Evolutionary conservation across 2,797 vertebrate genomes (phyloP).

Genomic region (Acanthurus lineatus): DNA sequence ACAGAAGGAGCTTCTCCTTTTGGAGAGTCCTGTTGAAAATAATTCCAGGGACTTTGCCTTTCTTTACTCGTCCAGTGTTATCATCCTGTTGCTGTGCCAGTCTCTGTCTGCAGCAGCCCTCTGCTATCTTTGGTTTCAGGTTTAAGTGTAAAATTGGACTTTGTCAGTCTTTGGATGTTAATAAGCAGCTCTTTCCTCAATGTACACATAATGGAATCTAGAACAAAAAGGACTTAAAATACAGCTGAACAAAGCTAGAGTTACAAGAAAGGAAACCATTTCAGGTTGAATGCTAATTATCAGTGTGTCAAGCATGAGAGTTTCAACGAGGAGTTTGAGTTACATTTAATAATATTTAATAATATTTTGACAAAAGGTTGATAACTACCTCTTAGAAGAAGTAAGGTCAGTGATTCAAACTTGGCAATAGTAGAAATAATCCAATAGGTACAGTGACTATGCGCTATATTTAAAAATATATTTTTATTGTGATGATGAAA

Average conservation of each 20-base stretch:
- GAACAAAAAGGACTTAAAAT: neutral
- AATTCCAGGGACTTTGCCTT: conserved; percentile 1
- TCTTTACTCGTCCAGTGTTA: neutral
- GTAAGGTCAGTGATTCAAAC: neutral
- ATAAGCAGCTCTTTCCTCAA: neutral
- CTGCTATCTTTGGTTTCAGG: neutral
- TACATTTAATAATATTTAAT: neutral
- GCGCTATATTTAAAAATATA: too few species aligned
- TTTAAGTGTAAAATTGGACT: conserved; percentile 1
- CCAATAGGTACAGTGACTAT: too few species aligned
- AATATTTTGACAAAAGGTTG: neutral
- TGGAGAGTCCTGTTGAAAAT: neutral
- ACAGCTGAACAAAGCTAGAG: neutral
- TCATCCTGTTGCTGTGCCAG: neutral
- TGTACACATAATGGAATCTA: neutral
- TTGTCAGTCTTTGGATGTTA: neutral
- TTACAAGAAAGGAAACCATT: neutral
- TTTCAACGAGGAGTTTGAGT: too few species aligned
- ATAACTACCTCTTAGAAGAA: neutral
- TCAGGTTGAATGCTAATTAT: too few species aligned
- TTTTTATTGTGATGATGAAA: too few species aligned
- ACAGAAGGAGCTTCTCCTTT: neutral
- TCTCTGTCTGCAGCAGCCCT: neutral
- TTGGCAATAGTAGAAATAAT: too few species aligned
- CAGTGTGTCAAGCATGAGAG: too few species aligned